Percentiles rank a stretch among this genome's conserved stretches.
These are phyloP conservation scores for Branchinecta lindahli DNA, from an alignment of 1,140 invertebrate genomes.

Conservation along the genomic window DNA sequence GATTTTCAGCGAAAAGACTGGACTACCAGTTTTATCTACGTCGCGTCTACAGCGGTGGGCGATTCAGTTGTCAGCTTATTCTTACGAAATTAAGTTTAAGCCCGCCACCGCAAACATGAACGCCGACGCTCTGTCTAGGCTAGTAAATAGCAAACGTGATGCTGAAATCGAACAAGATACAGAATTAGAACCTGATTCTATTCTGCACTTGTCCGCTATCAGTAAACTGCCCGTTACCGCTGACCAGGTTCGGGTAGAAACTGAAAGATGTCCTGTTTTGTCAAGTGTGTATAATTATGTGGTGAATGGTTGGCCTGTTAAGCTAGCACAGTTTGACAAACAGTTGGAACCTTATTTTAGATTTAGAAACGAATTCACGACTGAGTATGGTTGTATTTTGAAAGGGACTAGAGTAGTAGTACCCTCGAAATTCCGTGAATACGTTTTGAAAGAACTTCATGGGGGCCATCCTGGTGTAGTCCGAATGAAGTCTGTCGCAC, in stretches of 20 bases:
- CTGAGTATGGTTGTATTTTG: conserved; percentile 23
- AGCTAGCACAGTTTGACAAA: background rate
- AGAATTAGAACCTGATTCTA: background rate
- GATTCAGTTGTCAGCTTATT: conserved; percentile 27
- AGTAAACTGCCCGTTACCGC: background rate
- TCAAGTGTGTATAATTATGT: background rate
- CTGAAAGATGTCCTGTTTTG: background rate
- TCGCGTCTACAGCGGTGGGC: conserved; percentile 31
- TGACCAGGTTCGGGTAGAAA: background rate
- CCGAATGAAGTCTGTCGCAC: conserved; percentile 37
- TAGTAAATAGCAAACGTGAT: background rate
- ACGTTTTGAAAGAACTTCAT: conserved; percentile 33
- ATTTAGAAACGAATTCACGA: background rate
- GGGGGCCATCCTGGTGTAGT: conserved; percentile 35
- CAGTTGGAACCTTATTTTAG: background rate
- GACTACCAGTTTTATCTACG: conserved; percentile 26
- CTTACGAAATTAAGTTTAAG: conserved; percentile 29
- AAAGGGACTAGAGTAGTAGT: conserved; percentile 28
- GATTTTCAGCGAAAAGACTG: conserved; percentile 31
- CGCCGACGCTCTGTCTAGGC: conserved; percentile 26
- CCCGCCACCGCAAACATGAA: conserved; percentile 25
- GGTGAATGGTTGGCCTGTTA: background rate
- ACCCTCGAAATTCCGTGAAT: conserved; percentile 29
- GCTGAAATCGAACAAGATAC: background rate
- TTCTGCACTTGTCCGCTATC: background rate